Percentiles rank a stretch among this genome's conserved stretches.
phyloP scores from a whole-genome alignment of 2,113 vertebrate genomes.

The Aythya baeri region DNA sequence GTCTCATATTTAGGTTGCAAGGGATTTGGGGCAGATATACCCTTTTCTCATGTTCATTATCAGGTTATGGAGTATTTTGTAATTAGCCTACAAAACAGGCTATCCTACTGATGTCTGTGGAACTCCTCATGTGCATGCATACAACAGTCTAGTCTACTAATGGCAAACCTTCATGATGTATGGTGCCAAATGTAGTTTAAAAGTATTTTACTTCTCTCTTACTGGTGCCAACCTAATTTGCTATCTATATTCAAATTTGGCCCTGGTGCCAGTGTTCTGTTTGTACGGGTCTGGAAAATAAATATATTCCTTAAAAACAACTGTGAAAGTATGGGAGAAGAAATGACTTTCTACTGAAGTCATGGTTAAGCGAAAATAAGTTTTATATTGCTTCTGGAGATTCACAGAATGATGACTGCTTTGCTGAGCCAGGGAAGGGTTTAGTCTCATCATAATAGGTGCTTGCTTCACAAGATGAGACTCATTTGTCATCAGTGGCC shows the following conservation, averaged over 20 bases:
- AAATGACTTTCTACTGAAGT: not conserved
- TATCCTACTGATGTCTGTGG: not conserved
- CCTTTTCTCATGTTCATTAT: not conserved
- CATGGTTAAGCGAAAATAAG: not conserved
- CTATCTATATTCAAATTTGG: not conserved
- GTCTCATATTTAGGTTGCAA: not conserved
- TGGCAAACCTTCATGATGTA: not conserved
- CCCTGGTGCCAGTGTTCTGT: not conserved
- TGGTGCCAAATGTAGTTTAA: not conserved
- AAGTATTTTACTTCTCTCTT: not conserved
- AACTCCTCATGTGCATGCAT: accelerated
- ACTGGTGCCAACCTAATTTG: not conserved
- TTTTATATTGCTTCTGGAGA: not conserved
- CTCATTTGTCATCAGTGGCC: not conserved
- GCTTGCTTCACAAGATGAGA: not conserved
- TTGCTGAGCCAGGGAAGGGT: not conserved
- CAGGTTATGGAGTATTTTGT: not conserved
- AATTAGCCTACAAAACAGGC: not conserved
- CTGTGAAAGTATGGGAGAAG: not conserved
- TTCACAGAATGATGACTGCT: not conserved
- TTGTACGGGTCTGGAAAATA: not conserved
- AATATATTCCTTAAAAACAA: not conserved
- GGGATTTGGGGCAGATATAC: not conserved
- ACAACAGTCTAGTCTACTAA: not conserved
- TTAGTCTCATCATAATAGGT: not conserved